Base-by-base conservation (phyloP, 2,797 vertebrate genomes). In the Pogonophryne albipinna region DNA sequence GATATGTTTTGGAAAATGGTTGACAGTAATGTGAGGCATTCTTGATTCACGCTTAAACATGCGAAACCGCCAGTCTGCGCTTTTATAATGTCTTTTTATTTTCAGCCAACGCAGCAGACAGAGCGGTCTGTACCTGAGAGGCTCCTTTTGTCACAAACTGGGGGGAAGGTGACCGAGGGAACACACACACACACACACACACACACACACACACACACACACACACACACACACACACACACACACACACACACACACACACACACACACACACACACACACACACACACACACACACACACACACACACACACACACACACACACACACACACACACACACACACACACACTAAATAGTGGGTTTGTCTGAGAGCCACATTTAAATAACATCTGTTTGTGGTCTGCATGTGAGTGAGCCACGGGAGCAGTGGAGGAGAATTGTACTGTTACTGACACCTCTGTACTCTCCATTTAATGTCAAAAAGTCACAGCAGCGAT, bases 341-440 rank as follows among this genome's bases (percentile, higher is more conserved):
- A 38, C 34, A 34, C 34, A 7, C 34, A 34, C 34, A 7, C 34
- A 64, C 50, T 80, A 73, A 75, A 62, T 76, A 72, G 71, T 50
- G 60, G 83, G 74, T 79, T 85, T 78, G 77, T 89, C 80, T 70
- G 44, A 59, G 66, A 67, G 62, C 27, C 72, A 75, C 85, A 92
- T 92, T 87, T 81, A 71, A 87, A 90, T 80, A 91, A 76, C 91
- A 92, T 92, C 87, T 93, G 91, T 82, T 85, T 90, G 87, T 62
- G 83, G 87, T 90, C 78, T 79, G 85, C 56, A 80, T 49, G 60
- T 66, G 57, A 71, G 68, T 8, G 77, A 80, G 76, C 58, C 60
- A 27, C 20, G 58, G 67, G 79, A 80, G 79, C 78, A 47, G 57
- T 23, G 41, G 45, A 64, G 70, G 79, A 74, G 81, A 74, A 49